Evolutionary conservation across 2,113 vertebrate species (phyloP), one percentile per base, ranked within the genome.

Genomic region (Lophura nycthemera): DNA sequence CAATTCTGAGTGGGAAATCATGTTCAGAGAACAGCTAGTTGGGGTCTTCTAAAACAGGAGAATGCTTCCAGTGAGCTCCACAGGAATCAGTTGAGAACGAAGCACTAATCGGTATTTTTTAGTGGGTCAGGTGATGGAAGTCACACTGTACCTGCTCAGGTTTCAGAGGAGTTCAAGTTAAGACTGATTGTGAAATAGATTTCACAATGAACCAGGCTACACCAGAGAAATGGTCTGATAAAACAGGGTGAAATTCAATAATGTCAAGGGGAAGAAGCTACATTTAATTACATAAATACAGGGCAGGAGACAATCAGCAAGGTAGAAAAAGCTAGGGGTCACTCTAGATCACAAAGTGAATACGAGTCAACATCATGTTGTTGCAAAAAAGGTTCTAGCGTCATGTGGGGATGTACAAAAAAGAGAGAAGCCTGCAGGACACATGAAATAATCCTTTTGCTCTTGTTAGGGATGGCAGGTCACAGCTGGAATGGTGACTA

Each of bases 391-490:
- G 48, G 18, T 13, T 88, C 29, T 30, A 94, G 76, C 0, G 0
- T 66, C 71, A 59, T 42, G 59, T 24, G 59, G 40, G 42, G 50
- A 47, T 85, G 76, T 64, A 66, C n/a, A 86, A 88, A 88, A 24
- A 88, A 45, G 67, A 89, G 16, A 88, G 32, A 91, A 91, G 75
- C 72, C 88, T 80, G 43, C 67, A 80, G 82, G 72, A 86, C 32
- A 88, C 27, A 60, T 25, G 50, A 78, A 92, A 89, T 30, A 34
- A 83, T 67, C 24, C 48, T 91, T 83, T 71, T 88, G 30, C 75
- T 86, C n/a, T 47, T 64, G 60, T 71, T 66, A 71, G 43, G 77
- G 56, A 32, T 90, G 50, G 69, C 60, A 86, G 78, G 50, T 79
- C 64, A 71, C 83, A 90, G 64, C 64, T 90, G 72, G 50, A 90